Evolutionary conservation across 1,140 invertebrate genomes (phyloP), one percentile per base, ranked within the genome.

Genomic region (Druon quercuslanigerum): DNA sequence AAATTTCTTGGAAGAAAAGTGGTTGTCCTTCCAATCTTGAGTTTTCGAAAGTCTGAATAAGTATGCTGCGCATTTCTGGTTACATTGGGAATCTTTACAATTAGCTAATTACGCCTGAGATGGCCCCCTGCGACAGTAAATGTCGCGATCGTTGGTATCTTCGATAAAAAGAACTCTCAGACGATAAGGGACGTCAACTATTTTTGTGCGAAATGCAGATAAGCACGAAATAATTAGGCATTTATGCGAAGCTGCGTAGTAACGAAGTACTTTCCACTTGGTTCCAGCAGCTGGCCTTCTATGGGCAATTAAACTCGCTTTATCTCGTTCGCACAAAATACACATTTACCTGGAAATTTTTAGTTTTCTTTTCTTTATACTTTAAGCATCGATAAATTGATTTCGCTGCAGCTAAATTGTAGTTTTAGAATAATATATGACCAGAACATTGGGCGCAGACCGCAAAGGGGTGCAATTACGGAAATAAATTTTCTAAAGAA

Each of bases 271-370:
- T 84, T 82, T 84, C 80, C 82, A 80, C 78, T 84, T 84, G 80
- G 80, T 82, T 84, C 82, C 82, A 84, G 79, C 83, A 84, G 83
- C 83, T 82, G 83, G 80, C 80, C 83, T 82, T 84, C 79, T 80
- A 75, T 81, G 75, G 83, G 80, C 79, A 84, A 82, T 82, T 84
- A 82, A 82, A 82, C 80, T 78, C 73, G 71, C 75, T 82, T 81
- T 82, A 84, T 84, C 80, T 84, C 80, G 80, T 81, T 74, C 81
- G 79, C 79, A 79, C 75, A 76, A 80, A 82, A 84, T 82, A 82
- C 80, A 79, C 75, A 66, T 25, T 16, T 66, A 66, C 60, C 60
- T 66, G 60, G 14, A 66, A n/a, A 46, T 17, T 66, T 66, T 40
- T n/a, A 66, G 60, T 66, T 66, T 66, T 40, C 60, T 66, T 66